Percentiles rank a stretch among this genome's conserved stretches.
phyloP scores from a whole-genome alignment of 1,140 invertebrate genomes.

The Drosophila micromelanica region DNA sequence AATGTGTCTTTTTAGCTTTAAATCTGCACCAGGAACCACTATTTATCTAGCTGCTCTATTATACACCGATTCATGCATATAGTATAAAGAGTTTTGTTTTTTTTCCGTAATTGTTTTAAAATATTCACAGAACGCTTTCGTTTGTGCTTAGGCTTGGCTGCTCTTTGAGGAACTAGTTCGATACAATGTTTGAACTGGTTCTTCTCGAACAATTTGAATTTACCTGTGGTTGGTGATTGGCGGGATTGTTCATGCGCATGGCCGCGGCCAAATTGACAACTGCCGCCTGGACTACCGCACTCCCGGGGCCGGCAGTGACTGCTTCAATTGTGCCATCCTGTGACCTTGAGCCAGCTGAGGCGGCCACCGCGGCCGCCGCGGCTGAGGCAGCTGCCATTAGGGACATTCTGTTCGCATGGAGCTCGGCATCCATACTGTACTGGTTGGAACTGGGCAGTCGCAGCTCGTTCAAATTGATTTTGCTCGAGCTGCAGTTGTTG shows the following conservation, averaged over 20 bases:
- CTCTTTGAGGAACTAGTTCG: too few species aligned
- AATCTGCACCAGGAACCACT: too few species aligned
- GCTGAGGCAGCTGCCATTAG: slow-evolving; percentile 90
- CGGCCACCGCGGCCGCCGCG: slow-evolving; percentile 87
- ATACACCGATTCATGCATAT: too few species aligned
- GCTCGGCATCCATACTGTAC: slow-evolving; percentile 88
- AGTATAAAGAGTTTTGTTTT: too few species aligned
- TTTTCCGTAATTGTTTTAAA: too few species aligned
- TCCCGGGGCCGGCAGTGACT: slow-evolving; percentile 76
- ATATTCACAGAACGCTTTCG: too few species aligned
- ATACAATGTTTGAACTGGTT: too few species aligned
- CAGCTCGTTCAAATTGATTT: slow-evolving; percentile 59
- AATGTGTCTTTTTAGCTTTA: too few species aligned
- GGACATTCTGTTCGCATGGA: slow-evolving; percentile 90
- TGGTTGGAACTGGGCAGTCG: slow-evolving; percentile 86
- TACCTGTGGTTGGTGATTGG: slow-evolving; percentile 44
- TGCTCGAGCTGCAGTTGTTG: slow-evolving; percentile 56
- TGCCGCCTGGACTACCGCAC: slow-evolving; percentile 88
- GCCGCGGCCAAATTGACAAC: slow-evolving; percentile 92
- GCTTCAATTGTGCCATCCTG: slow-evolving; percentile 85
- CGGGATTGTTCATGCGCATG: slow-evolving; percentile 88
- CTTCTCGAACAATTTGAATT: too few species aligned
- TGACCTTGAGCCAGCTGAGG: slow-evolving; percentile 85
- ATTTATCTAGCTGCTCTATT: too few species aligned
- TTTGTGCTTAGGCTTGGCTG: too few species aligned